These are phyloP conservation scores for Microtus ochrogaster DNA, from an alignment of 2,113 vertebrate species.

Conservation along the genomic window DNA sequence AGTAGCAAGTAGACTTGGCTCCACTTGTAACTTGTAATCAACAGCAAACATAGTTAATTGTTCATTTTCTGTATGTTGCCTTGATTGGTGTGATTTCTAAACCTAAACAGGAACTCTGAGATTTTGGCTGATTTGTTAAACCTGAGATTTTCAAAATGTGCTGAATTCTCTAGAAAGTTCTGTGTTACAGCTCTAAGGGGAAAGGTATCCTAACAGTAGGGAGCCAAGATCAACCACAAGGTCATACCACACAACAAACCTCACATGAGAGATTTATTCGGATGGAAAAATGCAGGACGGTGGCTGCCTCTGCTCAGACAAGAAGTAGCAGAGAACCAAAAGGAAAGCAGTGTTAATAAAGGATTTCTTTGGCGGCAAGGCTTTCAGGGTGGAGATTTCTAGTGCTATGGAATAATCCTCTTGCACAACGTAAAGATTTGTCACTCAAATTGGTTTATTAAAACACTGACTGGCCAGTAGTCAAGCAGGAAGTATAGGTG, in stretches of 20 bases:
- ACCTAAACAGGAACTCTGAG: background rate
- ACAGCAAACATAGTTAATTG: background rate
- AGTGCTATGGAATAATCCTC: no score
- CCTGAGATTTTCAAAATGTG: background rate
- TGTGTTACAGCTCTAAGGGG: background rate
- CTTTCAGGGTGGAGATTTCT: background rate
- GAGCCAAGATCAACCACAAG: background rate
- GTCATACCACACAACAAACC: background rate
- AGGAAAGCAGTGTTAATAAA: background rate
- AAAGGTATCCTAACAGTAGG: background rate
- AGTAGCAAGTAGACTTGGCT: background rate
- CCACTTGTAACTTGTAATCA: slow-evolving; percentile 25
- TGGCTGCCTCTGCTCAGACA: background rate
- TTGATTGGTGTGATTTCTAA: slow-evolving; percentile 49
- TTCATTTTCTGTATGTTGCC: background rate
- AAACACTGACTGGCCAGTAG: no score
- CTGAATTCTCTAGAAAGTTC: background rate
- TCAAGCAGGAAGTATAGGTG: no score
- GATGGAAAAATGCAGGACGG: background rate
- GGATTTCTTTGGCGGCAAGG: background rate
- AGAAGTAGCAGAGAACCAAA: background rate
- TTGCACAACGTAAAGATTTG: no score
- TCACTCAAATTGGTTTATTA: no score
- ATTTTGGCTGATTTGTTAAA: slow-evolving; percentile 39
- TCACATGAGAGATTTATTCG: background rate